Percentiles rank a stretch among this genome's conserved stretches.
These are phyloP conservation scores for Rotaria sp. DNA, from an alignment of 2,888 invertebrate genomes.

Conservation along the genomic window DNA sequence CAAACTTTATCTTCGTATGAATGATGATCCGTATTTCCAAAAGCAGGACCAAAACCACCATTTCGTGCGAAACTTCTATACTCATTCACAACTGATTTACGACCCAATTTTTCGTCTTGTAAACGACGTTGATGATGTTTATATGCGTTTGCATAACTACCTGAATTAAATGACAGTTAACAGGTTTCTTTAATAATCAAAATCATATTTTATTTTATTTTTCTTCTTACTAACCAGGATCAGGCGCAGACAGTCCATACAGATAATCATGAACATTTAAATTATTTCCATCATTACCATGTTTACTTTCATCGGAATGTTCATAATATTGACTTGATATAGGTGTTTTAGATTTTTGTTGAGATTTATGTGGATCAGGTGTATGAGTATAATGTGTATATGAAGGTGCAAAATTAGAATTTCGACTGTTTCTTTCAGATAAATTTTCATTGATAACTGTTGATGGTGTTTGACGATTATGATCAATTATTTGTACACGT, in stretches of 20 bases:
- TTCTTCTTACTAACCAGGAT: background rate
- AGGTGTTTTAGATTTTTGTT: background rate
- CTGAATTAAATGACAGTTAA: background rate
- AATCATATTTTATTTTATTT: background rate
- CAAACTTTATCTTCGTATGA: background rate
- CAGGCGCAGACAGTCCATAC: background rate
- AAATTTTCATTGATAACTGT: background rate
- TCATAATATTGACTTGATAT: background rate
- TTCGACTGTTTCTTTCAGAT: background rate
- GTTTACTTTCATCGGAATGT: background rate
- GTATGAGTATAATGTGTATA: background rate
- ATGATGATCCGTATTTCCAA: background rate
- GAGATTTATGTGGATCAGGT: background rate
- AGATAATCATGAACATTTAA: background rate
- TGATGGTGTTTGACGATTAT: background rate
- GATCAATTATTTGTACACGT: background rate
- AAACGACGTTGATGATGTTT: background rate
- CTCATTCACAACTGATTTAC: background rate
- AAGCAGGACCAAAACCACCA: background rate
- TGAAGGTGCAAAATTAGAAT: background rate
- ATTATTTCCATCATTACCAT: background rate
- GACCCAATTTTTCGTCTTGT: background rate
- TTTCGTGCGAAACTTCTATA: background rate
- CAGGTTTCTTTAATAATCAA: background rate
- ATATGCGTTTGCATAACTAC: slow-evolving; percentile 13